Base-by-base conservation (phyloP, 2,888 invertebrate genomes). In the Coleophora deauratella region DNA sequence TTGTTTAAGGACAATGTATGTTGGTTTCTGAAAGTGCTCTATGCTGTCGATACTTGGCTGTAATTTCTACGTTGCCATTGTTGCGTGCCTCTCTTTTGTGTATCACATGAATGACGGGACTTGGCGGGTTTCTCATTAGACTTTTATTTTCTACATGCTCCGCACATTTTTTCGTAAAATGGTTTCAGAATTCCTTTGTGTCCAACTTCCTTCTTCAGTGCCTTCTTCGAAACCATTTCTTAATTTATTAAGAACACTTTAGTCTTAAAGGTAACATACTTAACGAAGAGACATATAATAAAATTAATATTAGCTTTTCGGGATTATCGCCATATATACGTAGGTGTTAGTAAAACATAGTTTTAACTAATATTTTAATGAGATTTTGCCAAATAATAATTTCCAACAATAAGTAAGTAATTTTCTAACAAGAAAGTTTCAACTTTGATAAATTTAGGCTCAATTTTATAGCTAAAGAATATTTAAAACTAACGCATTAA, bases 261-360 rank as follows among this genome's bases (percentile, higher is more conserved):
- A 21, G 21, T 21, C 21, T 21, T 21, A 21, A 21, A 21, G 3
- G 21, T 21, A 4, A 21, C 21, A 21, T 21, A n/a, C n/a, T 21
- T 21, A 4, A 3, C 21, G 6, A 21, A 6, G 6, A 21, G 21
- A 4, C 21, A 21, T 21, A 6, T 21, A 4, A 21, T 4, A 21
- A 21, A 3, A 21, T 4, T 6, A 21, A 21, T 55, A 39, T 52
- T 50, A 65, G 60, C 62, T 68, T 62, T 68, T 72, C 69, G 67
- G 54, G 64, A 72, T 81, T 80, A 79, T 81, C 78, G n/a, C 64
- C 72, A 68, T 77, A 77, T 79, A 79, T 68, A 67, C 57, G 61
- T 66, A 61, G 31, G 11, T 4, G 10, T 31, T 31, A 10, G 31
- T 31, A 28, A n/a, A n/a, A n/a, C n/a, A n/a, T n/a, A n/a, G n/a